Evolutionary conservation across 1,140 invertebrate genomes (phyloP).

Genomic region (Marisa cornuarietis): DNA sequence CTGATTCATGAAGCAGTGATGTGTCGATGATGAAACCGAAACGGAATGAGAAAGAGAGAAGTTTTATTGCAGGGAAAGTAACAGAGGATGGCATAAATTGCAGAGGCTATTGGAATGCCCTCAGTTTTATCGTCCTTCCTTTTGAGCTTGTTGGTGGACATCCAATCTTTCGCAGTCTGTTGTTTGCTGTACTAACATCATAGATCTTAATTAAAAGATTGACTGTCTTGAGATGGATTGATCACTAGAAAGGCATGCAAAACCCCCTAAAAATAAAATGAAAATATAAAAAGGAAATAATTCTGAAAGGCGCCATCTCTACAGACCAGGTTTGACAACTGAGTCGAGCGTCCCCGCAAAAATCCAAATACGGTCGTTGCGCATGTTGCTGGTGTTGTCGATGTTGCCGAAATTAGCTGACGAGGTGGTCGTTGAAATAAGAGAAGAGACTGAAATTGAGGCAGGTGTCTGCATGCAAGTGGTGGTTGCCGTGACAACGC

Average conservation of each 20-base stretch:
- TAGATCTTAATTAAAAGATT: too few relatives aligned
- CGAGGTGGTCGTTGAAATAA: slow-evolving; percentile 41
- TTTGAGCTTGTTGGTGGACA: too few relatives aligned
- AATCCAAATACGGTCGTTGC: slow-evolving; percentile 59
- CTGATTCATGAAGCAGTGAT: too few relatives aligned
- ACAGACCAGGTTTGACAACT: slow-evolving; percentile 60
- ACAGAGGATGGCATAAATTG: too few relatives aligned
- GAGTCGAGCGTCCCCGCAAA: slow-evolving; percentile 60
- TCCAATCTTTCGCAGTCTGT: too few relatives aligned
- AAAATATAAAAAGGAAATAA: slow-evolving; percentile 4
- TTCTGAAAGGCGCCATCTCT: neutral
- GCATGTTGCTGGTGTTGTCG: slow-evolving; percentile 57
- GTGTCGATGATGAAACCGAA: too few relatives aligned
- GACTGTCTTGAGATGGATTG: too few relatives aligned
- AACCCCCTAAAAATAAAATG: neutral
- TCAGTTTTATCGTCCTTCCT: too few relatives aligned
- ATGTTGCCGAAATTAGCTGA: slow-evolving; percentile 49
- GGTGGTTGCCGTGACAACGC: slow-evolving; percentile 33
- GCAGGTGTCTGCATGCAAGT: slow-evolving; percentile 59
- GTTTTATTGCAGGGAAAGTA: too few relatives aligned
- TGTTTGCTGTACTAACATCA: too few relatives aligned
- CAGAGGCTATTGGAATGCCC: too few relatives aligned
- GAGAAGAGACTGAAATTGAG: slow-evolving; percentile 41
- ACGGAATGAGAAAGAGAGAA: too few relatives aligned
- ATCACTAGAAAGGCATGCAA: neutral